Evolutionary conservation across 2,113 vertebrate species (phyloP).

Genomic region (Jaculus jaculus): DNA sequence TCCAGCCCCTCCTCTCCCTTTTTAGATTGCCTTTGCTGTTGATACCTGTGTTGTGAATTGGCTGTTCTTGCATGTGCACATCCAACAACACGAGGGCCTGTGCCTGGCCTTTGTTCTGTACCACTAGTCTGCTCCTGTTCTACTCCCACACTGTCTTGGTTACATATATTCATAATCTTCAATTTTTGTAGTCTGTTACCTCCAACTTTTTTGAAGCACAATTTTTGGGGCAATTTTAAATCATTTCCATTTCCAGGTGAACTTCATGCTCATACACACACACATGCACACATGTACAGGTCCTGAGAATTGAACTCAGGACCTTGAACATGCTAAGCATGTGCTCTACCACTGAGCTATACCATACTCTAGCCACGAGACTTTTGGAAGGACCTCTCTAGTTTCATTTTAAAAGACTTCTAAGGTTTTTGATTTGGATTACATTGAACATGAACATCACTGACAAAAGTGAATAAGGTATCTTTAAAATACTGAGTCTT

Average conservation of each 20-base stretch:
- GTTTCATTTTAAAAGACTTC: not conserved
- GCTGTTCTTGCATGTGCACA: not conserved
- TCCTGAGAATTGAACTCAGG: no score
- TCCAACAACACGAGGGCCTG: rapidly evolving
- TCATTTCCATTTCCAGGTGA: no score
- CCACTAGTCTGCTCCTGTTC: no score
- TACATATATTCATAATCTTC: not conserved
- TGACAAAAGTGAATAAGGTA: not conserved
- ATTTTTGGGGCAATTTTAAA: no score
- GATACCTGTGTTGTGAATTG: constrained; percentile 18
- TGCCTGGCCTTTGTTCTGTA: not conserved
- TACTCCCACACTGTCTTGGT: not conserved
- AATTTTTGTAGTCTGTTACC: not conserved
- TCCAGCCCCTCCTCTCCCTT: not conserved
- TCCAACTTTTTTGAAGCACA: not conserved
- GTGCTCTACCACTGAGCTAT: no score
- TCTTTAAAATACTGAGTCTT: constrained; percentile 9
- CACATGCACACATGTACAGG: no score
- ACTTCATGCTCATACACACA: no score
- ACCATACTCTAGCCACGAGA: no score
- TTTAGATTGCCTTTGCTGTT: not conserved
- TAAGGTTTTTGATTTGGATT: not conserved
- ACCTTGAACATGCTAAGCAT: no score
- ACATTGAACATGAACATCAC: no score
- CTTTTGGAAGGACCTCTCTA: not conserved